Evolutionary conservation across 2,888 invertebrate species (phyloP).

Genomic region (Dryadula phaetusa): DNA sequence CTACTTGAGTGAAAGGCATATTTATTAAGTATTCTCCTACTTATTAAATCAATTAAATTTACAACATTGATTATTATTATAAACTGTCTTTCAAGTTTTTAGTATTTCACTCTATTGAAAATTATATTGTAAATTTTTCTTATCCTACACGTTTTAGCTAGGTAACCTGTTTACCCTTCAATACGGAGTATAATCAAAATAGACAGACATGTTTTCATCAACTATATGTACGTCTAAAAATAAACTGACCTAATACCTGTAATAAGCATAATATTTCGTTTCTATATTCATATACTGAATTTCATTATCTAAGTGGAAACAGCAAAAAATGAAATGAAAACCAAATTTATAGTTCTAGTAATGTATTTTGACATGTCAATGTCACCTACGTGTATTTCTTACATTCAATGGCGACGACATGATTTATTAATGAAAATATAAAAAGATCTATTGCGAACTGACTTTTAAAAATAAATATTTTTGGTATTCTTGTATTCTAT

Average conservation of each 20-base stretch:
- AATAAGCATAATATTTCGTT: background rate
- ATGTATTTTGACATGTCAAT: background rate
- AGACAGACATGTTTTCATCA: too few species aligned
- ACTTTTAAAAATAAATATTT: background rate
- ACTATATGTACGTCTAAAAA: background rate
- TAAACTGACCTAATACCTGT: background rate
- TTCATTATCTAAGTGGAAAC: slow-evolving; percentile 15
- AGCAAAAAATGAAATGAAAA: background rate
- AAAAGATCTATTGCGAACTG: background rate
- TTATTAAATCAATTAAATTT: too few species aligned
- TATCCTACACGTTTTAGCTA: too few species aligned
- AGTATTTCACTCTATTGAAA: too few species aligned
- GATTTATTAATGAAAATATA: background rate
- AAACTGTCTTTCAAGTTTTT: too few species aligned
- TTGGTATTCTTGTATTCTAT: background rate
- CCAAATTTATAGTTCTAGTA: background rate
- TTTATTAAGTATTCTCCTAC: too few species aligned
- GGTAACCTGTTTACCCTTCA: too few species aligned
- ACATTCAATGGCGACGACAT: background rate
- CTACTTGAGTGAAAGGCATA: too few species aligned
- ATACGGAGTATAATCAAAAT: too few species aligned
- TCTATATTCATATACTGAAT: background rate
- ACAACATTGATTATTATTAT: too few species aligned
- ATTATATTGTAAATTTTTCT: too few species aligned
- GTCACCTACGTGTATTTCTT: background rate